These are phyloP conservation scores for Nymphalis c-album DNA, from an alignment of 2,888 invertebrate species.

Conservation along the genomic window DNA sequence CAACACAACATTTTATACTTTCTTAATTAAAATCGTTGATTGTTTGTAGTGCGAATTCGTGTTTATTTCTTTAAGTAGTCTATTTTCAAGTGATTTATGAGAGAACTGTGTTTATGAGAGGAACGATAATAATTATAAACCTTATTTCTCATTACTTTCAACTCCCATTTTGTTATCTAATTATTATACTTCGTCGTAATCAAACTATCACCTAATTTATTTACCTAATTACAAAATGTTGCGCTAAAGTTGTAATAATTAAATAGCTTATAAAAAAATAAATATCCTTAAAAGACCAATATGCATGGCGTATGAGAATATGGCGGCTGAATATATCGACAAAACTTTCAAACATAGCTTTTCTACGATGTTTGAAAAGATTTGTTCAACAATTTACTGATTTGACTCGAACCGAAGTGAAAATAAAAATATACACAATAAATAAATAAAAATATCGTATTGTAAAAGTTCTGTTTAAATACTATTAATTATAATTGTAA, in stretches of 20 bases:
- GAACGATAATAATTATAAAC: conserved; percentile 1
- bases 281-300: too few relatives aligned
- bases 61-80: conserved; percentile 22
- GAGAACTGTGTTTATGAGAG: not conserved
- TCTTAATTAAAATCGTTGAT: conserved; percentile 28
- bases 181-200: not conserved
- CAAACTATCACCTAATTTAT: too few relatives aligned
- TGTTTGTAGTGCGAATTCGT: conserved; percentile 25
- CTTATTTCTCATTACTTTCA: not conserved
- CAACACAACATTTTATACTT: conserved; percentile 32
- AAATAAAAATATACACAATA: conserved; percentile 5
- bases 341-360: not conserved
- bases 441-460: conserved; percentile 12
- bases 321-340: too few relatives aligned
- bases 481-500: conserved; percentile 10
- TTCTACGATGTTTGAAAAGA: not conserved
- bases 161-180: not conserved
- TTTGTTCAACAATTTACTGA: not conserved
- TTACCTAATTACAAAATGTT: too few relatives aligned
- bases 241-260: too few relatives aligned
- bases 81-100: conserved; percentile 10
- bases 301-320: too few relatives aligned
- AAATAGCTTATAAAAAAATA: too few relatives aligned
- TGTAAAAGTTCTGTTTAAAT: conserved; percentile 14
- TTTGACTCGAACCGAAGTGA: not conserved